These are phyloP conservation scores for Crossaster papposus DNA, from an alignment of 53 echinoderm and acorn worm species.

Conservation along the genomic window DNA sequence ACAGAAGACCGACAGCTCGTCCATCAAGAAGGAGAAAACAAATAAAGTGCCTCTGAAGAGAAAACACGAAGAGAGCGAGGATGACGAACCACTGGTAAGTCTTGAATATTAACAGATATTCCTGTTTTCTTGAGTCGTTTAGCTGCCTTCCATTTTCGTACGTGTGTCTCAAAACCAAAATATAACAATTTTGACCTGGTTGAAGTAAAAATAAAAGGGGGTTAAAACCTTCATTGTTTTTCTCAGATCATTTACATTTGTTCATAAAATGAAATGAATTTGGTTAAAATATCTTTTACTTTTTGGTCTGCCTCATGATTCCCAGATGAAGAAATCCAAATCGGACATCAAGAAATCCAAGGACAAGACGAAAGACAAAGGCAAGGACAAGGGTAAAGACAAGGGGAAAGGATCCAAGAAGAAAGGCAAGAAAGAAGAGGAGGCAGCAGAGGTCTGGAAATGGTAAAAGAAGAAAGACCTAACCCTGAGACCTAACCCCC, in stretches of 20 bases:
- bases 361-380: conserved; percentile 59
- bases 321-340: conserved; percentile 22
- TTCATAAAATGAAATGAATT: no score
- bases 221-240: no score
- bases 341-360: conserved; percentile 38
- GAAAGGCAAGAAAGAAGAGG: conserved; percentile 84
- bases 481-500: no score
- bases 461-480: conserved; percentile 64
- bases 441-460: conserved; percentile 91
- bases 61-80: conserved; percentile 72
- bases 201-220: no score
- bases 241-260: no score
- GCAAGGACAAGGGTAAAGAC: conserved; percentile 63
- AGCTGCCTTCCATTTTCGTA: no score
- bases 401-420: conserved; percentile 63
- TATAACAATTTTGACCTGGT: no score
- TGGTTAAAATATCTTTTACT: not conserved
- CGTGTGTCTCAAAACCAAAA: no score
- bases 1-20: conserved; percentile 52
- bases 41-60: conserved; percentile 53
- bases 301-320: not conserved
- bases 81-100: conserved; percentile 77
- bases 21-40: conserved; percentile 51
- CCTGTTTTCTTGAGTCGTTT: not conserved
- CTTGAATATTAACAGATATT: not conserved